Evolutionary conservation across 2,113 vertebrate genomes (phyloP).

Genomic region (Solea senegalensis): DNA sequence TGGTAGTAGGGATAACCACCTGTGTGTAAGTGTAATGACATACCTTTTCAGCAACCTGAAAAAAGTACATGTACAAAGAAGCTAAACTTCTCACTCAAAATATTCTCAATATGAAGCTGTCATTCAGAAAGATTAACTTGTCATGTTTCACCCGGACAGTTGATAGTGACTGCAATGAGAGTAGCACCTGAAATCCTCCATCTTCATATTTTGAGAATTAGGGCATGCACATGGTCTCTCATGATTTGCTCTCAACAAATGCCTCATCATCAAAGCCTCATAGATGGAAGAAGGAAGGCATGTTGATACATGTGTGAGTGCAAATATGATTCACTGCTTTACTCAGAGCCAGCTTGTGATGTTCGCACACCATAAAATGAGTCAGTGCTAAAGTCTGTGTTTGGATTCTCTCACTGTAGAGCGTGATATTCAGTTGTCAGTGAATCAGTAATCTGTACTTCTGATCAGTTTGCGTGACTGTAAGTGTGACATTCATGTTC

Average conservation of each 20-base stretch:
- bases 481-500: neutral
- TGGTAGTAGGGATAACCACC: constrained; percentile 5
- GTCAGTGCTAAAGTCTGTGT: constrained; percentile 5
- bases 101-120: neutral
- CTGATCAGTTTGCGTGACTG: constrained; percentile 12
- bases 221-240: constrained; percentile 4
- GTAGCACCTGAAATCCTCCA: neutral
- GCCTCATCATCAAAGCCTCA: neutral
- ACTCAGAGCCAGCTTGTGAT: neutral
- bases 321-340: constrained; percentile 24
- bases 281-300: neutral
- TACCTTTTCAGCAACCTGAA: neutral
- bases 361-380: constrained; percentile 2
- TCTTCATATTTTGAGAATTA: neutral
- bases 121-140: neutral
- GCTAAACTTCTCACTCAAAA: neutral
- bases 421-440: constrained; percentile 2
- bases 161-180: neutral
- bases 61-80: neutral
- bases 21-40: neutral
- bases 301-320: neutral
- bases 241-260: constrained; percentile 3
- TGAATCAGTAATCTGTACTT: neutral
- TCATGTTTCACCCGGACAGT: neutral
- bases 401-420: neutral